Evolutionary conservation across 2,888 invertebrate genomes (phyloP).

Genomic region (Nasonia oneida): DNA sequence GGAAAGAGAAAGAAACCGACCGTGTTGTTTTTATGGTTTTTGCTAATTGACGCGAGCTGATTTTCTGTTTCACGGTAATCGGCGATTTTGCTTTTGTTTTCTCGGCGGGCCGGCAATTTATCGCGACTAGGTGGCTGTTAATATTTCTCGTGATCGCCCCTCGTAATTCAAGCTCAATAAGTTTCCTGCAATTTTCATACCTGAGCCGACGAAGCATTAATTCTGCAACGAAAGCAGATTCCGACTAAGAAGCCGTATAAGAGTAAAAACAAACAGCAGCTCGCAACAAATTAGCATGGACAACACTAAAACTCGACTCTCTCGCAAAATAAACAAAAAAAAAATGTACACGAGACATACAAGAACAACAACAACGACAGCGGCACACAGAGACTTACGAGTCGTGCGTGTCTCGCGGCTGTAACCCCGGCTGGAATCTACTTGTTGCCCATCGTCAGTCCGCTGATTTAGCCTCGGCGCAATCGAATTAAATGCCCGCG

Average conservation of each 20-base stretch:
- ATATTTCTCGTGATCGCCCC: constrained; percentile 27
- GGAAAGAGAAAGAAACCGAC: not conserved
- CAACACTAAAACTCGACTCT: not conserved
- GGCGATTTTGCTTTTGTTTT: constrained; percentile 7
- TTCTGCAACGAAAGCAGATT: not conserved
- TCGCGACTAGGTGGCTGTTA: not conserved
- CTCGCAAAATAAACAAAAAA: not conserved
- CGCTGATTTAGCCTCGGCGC: constrained; percentile 76
- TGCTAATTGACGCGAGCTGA: constrained; percentile 46
- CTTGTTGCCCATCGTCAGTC: constrained; percentile 77
- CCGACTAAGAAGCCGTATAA: not conserved
- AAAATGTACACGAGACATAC: not conserved
- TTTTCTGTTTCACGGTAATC: constrained; percentile 20
- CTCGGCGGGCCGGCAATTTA: constrained; percentile 1
- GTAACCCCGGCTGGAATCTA: constrained; percentile 75
- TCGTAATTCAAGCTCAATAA: not conserved
- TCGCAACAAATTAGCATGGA: constrained; percentile 14
- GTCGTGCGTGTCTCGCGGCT: constrained; percentile 77
- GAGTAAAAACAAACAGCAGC: not conserved
- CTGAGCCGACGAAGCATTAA: not conserved
- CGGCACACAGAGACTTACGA: constrained; percentile 66
- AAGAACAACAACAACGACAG: constrained; percentile 11
- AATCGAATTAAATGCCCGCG: constrained; percentile 73
- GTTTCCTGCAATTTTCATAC: not conserved
- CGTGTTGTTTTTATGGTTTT: not conserved